Evolutionary conservation across 2,113 vertebrate genomes (phyloP), one percentile per base, ranked within the genome.

Genomic region (Crotalus helleri): DNA sequence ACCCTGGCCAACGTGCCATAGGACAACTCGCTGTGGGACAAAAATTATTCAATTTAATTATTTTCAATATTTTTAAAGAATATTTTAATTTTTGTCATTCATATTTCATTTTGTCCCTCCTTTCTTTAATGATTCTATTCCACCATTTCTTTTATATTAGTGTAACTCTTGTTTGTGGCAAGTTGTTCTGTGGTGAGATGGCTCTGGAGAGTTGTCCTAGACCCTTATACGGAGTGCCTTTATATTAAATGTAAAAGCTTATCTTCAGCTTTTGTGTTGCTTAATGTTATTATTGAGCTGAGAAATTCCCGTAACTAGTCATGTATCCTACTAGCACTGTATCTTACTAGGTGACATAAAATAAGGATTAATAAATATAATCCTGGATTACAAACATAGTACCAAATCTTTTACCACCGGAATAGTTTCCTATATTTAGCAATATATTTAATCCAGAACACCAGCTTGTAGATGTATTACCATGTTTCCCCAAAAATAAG

Each of bases 201-300:
- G 24, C 24, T 9, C 10, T 26, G 24, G 58, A 2, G 58, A 61
- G 58, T 24, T 26, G 1, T 29, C 24, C 9, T 57, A 57, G 57
- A 58, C 23, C 8, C 24, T 26, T 61, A 26, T 44, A n/a, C 12
- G 7, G 26, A 61, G 21, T 6, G 61, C 44, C 44, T 51, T 87
- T 92, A 87, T 92, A 57, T 44, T 24, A 92, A 94, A 92, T 46
- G 44, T 15, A 69, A 81, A 91, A 51, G 12, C 1, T 21, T 85
- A 9, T 69, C 33, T 24, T n/a, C 69, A 26, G n/a, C 19, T 26
- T 61, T n/a, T 69, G 64, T 5, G 4, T 88, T 69, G 19, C 21
- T 44, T 88, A 92, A 64, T 69, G 58, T 39, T 24, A 53, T 88
- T 39, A 33, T 17, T 92, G 64, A 64, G 57, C 44, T 29, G 33